Evolutionary conservation across 2,113 vertebrate genomes (phyloP), one percentile per base, ranked within the genome.

Genomic region (Gobio gobio): DNA sequence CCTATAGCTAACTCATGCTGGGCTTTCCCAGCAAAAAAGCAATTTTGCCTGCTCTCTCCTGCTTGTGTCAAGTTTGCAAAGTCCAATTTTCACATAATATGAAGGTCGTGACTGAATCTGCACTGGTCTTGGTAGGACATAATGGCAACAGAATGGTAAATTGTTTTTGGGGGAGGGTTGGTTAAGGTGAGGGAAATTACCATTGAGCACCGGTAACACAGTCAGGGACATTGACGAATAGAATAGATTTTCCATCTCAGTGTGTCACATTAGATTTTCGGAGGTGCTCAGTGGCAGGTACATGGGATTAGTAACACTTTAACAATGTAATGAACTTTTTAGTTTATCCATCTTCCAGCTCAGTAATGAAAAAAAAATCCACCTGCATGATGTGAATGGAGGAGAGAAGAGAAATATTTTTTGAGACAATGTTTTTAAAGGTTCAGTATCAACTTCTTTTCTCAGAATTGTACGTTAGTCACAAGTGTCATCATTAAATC

Each of bases 281-380:
- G 95, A 95, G 96, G 93, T 95, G 94, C 94, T 83, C 89, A 90
- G 94, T 93, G 90, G 93, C 95, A 96, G 96, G 95, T 96, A 96
- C 94, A 92, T 93, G 93, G 96, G 95, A 97, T 97, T 97, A 97
- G 95, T 96, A 96, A 96, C 96, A 97, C 91, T 96, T 95, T 94
- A 90, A 94, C 91, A 87, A 83, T 90, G 92, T 96, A 96, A 97
- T 97, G 94, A 97, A 95, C 93, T 94, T 94, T 95, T 95, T 96
- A 94, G 96, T 96, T 96, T 95, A 93, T 95, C 93, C 92, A 91
- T 94, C 93, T 89, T 92, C 89, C 91, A 90, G 92, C 93, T 96
- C 95, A 97, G 96, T 96, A 97, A 97, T 97, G 95, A 29, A 29
- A 95, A 95, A 96, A 97, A 91, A 87, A 94, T 91, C 83, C 29